These are phyloP conservation scores for Eupithecia vulgata DNA, from an alignment of 2,888 invertebrate genomes.

Conservation along the genomic window DNA sequence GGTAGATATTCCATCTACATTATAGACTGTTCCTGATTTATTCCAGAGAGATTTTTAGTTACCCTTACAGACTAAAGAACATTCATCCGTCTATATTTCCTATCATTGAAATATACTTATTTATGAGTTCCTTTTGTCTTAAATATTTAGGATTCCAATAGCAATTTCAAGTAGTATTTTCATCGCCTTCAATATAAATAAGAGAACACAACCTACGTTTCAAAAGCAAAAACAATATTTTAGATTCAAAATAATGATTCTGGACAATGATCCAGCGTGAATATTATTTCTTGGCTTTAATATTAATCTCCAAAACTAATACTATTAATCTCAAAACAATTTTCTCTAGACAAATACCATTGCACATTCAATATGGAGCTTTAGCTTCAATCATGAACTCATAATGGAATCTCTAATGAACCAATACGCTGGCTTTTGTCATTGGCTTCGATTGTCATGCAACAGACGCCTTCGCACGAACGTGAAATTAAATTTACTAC, in stretches of 20 bases:
- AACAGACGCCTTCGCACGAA: neutral
- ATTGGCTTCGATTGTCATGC: slow-evolving; percentile 13
- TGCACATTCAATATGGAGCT: slow-evolving; percentile 15
- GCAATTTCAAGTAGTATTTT: no score
- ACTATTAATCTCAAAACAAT: neutral
- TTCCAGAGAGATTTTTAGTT: neutral
- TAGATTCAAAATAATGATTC: no score
- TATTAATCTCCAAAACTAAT: slow-evolving; percentile 1
- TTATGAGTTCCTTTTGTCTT: neutral
- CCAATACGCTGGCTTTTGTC: slow-evolving; percentile 27
- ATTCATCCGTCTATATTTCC: neutral
- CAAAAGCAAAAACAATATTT: no score
- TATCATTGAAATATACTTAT: neutral
- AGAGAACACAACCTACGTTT: no score
- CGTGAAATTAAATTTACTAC: neutral
- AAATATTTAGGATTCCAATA: no score
- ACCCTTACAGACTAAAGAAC: neutral
- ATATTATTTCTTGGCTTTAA: neutral
- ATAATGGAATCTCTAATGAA: slow-evolving; percentile 29
- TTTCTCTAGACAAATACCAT: neutral
- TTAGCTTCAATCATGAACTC: slow-evolving; percentile 16
- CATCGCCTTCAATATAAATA: no score
- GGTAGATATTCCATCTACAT: neutral
- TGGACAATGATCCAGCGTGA: neutral
- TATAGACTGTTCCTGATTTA: neutral